phyloP scores from a whole-genome alignment of 2,113 vertebrate genomes.

The Macquaria australasica region DNA sequence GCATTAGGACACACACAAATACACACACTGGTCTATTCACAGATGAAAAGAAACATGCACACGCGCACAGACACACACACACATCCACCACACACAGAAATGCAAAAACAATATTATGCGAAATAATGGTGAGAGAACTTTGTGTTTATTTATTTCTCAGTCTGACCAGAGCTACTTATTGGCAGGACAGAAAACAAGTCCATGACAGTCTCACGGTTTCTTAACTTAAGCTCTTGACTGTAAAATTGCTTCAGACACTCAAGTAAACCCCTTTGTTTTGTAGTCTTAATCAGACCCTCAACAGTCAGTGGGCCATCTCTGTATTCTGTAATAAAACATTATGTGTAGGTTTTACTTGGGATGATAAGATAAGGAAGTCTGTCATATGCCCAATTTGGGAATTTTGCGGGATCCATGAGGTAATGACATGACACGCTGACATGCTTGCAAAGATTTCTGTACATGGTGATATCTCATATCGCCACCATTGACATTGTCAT shows the following conservation, averaged over 20 bases:
- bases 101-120: slow-evolving; percentile 17
- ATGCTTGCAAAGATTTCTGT: neutral
- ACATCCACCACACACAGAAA: slow-evolving; percentile 13
- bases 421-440: neutral
- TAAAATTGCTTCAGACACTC: neutral
- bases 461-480: neutral
- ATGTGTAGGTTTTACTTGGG: no score
- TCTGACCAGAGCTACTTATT: neutral
- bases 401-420: neutral
- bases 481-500: neutral
- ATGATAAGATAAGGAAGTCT: neutral
- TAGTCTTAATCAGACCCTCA: neutral
- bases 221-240: neutral
- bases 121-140: slow-evolving; percentile 17
- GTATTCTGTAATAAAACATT: neutral
- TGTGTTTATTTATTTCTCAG: neutral
- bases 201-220: neutral
- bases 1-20: slow-evolving; percentile 22
- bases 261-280: neutral
- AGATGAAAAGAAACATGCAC: slow-evolving; percentile 27
- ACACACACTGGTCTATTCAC: slow-evolving; percentile 25
- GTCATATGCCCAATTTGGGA: neutral
- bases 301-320: no score
- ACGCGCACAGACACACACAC: neutral
- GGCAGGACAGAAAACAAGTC: neutral